These are phyloP conservation scores for Alauda arvensis DNA, from an alignment of 2,797 vertebrate species.

Conservation along the genomic window DNA sequence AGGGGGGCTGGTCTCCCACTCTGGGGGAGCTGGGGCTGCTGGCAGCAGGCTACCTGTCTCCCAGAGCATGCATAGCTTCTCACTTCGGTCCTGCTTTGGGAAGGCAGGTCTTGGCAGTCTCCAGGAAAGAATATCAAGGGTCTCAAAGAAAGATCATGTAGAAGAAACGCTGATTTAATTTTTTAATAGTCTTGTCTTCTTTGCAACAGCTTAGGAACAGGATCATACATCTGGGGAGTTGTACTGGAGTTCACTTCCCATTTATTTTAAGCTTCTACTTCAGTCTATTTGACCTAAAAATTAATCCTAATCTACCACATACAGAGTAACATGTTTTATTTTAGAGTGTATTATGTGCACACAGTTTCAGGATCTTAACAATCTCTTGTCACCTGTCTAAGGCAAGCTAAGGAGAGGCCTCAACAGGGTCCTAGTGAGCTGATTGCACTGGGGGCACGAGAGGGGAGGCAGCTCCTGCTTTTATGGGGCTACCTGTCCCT, in stretches of 20 bases:
- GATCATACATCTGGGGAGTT: background rate
- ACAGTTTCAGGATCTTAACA: background rate
- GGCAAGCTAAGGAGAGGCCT: background rate
- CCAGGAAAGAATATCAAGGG: background rate
- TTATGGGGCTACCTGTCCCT: rapidly evolving
- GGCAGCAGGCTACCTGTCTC: background rate
- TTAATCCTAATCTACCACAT: background rate
- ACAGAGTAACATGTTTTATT: background rate
- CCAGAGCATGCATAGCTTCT: background rate
- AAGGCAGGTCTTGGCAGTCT: background rate
- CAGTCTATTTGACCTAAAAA: background rate
- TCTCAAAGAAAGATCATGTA: background rate
- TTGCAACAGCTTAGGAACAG: background rate
- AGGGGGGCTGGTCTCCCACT: background rate
- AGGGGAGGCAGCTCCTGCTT: background rate
- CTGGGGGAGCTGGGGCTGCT: background rate
- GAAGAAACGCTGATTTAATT: background rate
- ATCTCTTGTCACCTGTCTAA: background rate
- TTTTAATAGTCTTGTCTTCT: background rate
- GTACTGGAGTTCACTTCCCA: background rate
- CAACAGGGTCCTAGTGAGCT: background rate
- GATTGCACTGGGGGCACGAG: rapidly evolving
- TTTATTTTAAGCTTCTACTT: background rate
- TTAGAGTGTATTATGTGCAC: background rate
- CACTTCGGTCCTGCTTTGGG: background rate